Evolutionary conservation across 2,888 invertebrate species (phyloP).

Genomic region (Dryomyza anilis): DNA sequence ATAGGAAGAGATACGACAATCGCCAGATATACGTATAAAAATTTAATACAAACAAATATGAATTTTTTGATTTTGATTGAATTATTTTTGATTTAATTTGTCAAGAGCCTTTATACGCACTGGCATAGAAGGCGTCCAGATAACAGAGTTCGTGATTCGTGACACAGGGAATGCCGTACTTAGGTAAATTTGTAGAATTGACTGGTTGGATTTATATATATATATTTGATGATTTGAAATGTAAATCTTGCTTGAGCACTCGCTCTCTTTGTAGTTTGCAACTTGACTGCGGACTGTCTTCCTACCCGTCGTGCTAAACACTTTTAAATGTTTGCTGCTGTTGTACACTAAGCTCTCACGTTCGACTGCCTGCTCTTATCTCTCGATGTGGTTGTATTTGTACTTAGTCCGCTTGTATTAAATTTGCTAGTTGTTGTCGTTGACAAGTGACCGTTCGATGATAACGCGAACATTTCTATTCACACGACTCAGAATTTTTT

Average conservation of each 20-base stretch:
- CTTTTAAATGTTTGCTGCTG: slow-evolving; percentile 47
- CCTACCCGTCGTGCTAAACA: slow-evolving; percentile 44
- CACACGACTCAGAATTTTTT: slow-evolving; percentile 22
- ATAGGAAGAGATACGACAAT: too few relatives aligned
- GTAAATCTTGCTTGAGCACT: slow-evolving; percentile 27
- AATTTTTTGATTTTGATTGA: slow-evolving; percentile 31
- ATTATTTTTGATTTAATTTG: slow-evolving; percentile 39
- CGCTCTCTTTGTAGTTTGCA: slow-evolving; percentile 43
- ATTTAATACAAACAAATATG: slow-evolving; percentile 27
- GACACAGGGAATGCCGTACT: slow-evolving; percentile 28
- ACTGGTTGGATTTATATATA: background rate
- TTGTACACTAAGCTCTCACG: slow-evolving; percentile 16
- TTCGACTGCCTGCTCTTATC: slow-evolving; percentile 8
- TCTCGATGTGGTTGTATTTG: background rate
- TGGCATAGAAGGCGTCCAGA: slow-evolving; percentile 82
- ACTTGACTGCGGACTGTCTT: slow-evolving; percentile 48
- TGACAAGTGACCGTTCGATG: background rate
- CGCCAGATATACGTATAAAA: slow-evolving; percentile 19
- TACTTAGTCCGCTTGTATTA: background rate
- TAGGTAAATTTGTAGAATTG: too few relatives aligned
- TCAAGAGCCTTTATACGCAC: slow-evolving; percentile 84
- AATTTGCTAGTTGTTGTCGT: background rate
- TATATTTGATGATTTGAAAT: slow-evolving; percentile 25
- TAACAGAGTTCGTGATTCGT: slow-evolving; percentile 31
- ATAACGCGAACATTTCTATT: background rate